Percentiles rank a stretch among this genome's conserved stretches.
Evolutionary conservation across 2,797 vertebrate genomes (phyloP).

Genomic region (Lagodon rhomboides): DNA sequence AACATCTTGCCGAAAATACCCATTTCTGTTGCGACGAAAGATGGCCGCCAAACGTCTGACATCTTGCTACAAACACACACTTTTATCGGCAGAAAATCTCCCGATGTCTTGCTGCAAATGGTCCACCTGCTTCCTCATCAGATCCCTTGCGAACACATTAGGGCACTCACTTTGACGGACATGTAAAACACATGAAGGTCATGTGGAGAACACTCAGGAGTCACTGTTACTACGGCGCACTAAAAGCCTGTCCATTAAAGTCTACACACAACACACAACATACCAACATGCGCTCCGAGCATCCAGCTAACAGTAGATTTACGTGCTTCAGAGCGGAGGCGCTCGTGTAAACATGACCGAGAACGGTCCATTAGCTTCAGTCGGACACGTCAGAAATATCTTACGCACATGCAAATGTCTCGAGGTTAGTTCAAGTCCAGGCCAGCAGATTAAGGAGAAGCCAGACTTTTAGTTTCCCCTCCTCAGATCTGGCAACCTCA

Average conservation of each 20-base stretch:
- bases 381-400: slow-evolving; percentile 29
- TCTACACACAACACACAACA: slow-evolving; percentile 30
- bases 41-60: too few species aligned
- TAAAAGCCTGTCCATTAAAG: slow-evolving; percentile 59
- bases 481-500: background rate
- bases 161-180: background rate
- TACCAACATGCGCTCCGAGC: slow-evolving; percentile 11
- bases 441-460: slow-evolving; percentile 21
- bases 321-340: slow-evolving; percentile 55
- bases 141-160: slow-evolving; percentile 2
- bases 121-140: background rate
- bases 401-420: slow-evolving; percentile 14
- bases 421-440: background rate
- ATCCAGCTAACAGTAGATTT: slow-evolving; percentile 34
- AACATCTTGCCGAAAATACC: too few species aligned
- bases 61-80: too few species aligned
- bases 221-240: slow-evolving; percentile 9
- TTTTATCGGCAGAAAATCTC: too few species aligned
- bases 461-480: background rate
- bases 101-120: too few species aligned
- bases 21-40: too few species aligned
- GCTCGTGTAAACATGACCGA: slow-evolving; percentile 63
- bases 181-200: slow-evolving; percentile 19
- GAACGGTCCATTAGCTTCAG: slow-evolving; percentile 64
- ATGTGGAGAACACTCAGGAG: slow-evolving; percentile 1